Conservation (phyloP, 2,888 invertebrate genomes). For the Teleiodes luculella region DNA sequence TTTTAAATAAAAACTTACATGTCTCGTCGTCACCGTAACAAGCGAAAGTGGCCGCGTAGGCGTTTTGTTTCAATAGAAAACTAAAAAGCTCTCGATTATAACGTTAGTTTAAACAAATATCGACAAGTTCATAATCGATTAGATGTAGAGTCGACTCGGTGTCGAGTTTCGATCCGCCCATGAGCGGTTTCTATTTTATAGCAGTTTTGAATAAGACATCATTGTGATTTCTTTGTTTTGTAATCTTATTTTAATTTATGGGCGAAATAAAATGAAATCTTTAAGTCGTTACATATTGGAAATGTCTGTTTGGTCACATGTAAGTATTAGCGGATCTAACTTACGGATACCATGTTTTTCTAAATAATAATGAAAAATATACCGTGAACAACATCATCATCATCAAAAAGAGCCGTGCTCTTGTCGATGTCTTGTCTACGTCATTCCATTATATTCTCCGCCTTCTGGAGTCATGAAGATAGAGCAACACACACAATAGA, state of each 20-base stretch:
- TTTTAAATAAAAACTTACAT: neutral
- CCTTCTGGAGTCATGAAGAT: no score
- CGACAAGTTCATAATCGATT: neutral
- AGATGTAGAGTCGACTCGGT: neutral
- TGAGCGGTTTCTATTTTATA: conserved; percentile 2
- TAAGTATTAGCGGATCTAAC: no score
- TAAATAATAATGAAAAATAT: no score
- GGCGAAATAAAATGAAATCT: neutral
- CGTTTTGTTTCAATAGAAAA: conserved; percentile 3
- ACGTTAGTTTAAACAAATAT: neutral
- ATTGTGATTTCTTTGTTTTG: neutral
- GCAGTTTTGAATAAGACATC: neutral
- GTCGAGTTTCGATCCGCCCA: conserved; percentile 1
- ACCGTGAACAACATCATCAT: no score
- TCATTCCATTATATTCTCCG: no score
- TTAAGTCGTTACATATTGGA: no score
- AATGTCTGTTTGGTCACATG: no score
- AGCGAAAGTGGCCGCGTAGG: conserved; percentile 1
- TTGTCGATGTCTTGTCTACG: no score
- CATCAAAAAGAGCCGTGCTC: no score
- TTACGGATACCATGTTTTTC: no score
- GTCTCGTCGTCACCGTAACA: neutral
- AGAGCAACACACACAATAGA: no score
- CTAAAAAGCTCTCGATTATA: neutral
- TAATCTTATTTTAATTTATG: neutral